Evolutionary conservation across 2,888 invertebrate species (phyloP), one percentile per base, ranked within the genome.

Genomic region (Cyrtodaria siliqua): DNA sequence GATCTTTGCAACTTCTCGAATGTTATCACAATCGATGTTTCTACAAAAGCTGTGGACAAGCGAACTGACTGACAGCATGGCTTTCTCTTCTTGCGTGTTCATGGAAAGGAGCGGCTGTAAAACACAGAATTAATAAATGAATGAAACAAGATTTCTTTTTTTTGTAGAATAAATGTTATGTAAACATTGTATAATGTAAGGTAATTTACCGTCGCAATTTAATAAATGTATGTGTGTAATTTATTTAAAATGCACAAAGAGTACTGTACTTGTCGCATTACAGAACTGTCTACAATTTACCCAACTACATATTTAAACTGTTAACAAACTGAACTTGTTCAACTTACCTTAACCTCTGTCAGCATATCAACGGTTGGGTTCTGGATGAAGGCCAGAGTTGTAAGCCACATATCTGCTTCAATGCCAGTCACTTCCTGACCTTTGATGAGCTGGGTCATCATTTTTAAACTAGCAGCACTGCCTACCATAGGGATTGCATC

Each of bases 401-500:
- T 95, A 87, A 98, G 95, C 98, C 98, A 98, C 83, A 96, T 96
- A 56, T 96, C 95, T 0, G 95, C 94, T 20, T 95, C 95, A 1
- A 95, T 94, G 63, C 95, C 94, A 14, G 95, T 93, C 0, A 97
- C 94, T 16, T 94, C 94, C 55, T 95, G 94, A 26, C 94, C 94
- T 38, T 96, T 92, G 63, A 98, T 96, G 92, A 96, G 95, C 89
- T 97, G 96, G 73, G 95, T 96, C 95, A 98, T 97, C 20, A 98
- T 93, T 60, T 95, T 95, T 18, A 97, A 95, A 0, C 97, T 96
- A 0, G 97, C 96, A 0, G 95, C 95, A 78, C 96, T 97, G 2
- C 96, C 96, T 50, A 97, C 95, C 91, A 96, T 96, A 0, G 98
- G 97, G 6, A 98, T 93, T 0, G 97, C 97, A 90, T 98, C 97